Percentiles rank a stretch among this genome's conserved stretches.
Conservation (phyloP, 37 sponge, comb jelly and placozoan species). For the Oopsacas minuta region DNA sequence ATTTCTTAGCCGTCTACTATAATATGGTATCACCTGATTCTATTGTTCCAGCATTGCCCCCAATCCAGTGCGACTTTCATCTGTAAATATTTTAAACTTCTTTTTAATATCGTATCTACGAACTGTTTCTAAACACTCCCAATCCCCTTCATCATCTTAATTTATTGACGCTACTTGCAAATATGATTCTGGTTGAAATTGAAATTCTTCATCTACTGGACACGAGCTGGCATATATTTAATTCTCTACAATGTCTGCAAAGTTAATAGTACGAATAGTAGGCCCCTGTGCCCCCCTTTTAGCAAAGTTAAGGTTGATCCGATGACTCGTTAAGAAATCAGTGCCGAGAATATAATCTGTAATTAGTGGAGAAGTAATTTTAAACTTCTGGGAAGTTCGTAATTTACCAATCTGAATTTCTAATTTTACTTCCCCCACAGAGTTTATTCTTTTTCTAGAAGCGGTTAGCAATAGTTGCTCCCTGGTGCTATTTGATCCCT, state of each 20-base stretch:
- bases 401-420: not conserved
- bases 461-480: not conserved
- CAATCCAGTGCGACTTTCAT: conserved; percentile 26
- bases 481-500: not conserved
- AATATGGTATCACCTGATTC: not conserved
- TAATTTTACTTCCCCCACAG: not conserved
- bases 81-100: conserved; percentile 19
- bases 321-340: not conserved
- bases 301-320: not conserved
- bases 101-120: conserved; percentile 22
- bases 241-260: not conserved
- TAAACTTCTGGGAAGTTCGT: not conserved
- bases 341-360: not conserved
- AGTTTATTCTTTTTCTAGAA: not conserved
- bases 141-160: not conserved
- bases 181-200: not conserved
- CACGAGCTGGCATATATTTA: not conserved
- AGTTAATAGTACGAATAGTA: not conserved
- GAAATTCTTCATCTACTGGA: not conserved
- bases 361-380: not conserved
- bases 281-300: not conserved
- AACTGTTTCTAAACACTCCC: too few species aligned
- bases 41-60: conserved; percentile 23
- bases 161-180: not conserved
- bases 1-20: not conserved